Percentiles rank a stretch among this genome's conserved stretches.
phyloP scores from a whole-genome alignment of 2,113 vertebrate genomes.

The Cygnus buccinator region DNA sequence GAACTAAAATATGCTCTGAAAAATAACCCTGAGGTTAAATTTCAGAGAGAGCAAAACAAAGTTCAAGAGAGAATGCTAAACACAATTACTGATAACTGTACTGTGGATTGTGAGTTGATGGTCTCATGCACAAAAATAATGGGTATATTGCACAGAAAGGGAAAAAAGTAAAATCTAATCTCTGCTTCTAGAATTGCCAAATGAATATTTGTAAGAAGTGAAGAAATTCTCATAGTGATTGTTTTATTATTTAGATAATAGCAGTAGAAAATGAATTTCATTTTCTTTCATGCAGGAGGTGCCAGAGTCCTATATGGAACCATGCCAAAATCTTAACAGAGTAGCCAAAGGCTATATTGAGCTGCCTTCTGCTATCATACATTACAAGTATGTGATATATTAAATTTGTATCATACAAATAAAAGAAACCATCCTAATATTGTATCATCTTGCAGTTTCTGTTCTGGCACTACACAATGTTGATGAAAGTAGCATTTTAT shows the following conservation, averaged over 20 bases:
- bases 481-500: not conserved
- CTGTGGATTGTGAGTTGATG: not conserved
- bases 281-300: conserved; percentile 11
- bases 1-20: not conserved
- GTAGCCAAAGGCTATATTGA: conserved; percentile 3
- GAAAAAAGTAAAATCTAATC: not conserved
- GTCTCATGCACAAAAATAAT: not conserved
- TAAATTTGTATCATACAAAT: not conserved
- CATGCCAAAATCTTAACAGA: not conserved
- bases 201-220: not conserved
- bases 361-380: not conserved
- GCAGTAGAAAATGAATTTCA: not conserved
- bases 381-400: not conserved
- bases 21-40: not conserved
- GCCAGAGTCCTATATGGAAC: not conserved
- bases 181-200: conserved; percentile 1
- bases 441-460: not conserved
- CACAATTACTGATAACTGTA: not conserved
- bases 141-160: not conserved
- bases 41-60: not conserved
- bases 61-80: conserved; percentile 2
- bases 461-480: not conserved
- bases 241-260: conserved; percentile 26
- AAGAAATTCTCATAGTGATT: not conserved
- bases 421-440: not conserved